These are phyloP conservation scores for Pelobates cultripes DNA, from an alignment of 2,797 vertebrate genomes.

Conservation along the genomic window DNA sequence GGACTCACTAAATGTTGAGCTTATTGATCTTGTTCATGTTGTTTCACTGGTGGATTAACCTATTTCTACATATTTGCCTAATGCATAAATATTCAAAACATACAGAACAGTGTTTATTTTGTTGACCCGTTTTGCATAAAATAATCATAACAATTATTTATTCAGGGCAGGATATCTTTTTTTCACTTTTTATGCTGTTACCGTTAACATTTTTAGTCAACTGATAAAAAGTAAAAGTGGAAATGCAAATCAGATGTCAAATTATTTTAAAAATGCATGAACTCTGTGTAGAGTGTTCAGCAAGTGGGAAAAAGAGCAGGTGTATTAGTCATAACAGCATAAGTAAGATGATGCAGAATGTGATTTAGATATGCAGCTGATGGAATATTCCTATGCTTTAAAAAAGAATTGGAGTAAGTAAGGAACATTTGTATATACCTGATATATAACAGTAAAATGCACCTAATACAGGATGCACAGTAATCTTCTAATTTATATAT, in stretches of 20 bases:
- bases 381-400: conserved; percentile 25
- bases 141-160: background rate
- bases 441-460: too few relatives aligned
- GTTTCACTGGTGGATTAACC: too few relatives aligned
- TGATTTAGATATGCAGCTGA: conserved; percentile 28
- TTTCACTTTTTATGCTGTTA: conserved; percentile 17
- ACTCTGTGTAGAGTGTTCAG: conserved; percentile 23
- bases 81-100: too few relatives aligned
- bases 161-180: conserved; percentile 12
- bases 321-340: conserved; percentile 40
- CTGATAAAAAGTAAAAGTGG: conserved; percentile 22
- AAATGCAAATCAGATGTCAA: conserved; percentile 51
- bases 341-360: conserved; percentile 15
- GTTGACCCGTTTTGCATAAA: too few relatives aligned
- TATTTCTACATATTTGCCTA: too few relatives aligned
- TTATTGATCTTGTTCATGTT: too few relatives aligned
- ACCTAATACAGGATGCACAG: too few relatives aligned
- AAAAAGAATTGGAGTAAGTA: background rate
- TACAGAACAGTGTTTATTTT: too few relatives aligned
- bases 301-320: conserved; percentile 38
- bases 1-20: too few relatives aligned
- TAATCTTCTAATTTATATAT: too few relatives aligned
- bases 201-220: conserved; percentile 22
- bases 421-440: background rate
- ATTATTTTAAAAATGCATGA: conserved; percentile 48